These are phyloP conservation scores for Drosophila tsacasi DNA, from an alignment of 1,140 invertebrate genomes.

Conservation along the genomic window DNA sequence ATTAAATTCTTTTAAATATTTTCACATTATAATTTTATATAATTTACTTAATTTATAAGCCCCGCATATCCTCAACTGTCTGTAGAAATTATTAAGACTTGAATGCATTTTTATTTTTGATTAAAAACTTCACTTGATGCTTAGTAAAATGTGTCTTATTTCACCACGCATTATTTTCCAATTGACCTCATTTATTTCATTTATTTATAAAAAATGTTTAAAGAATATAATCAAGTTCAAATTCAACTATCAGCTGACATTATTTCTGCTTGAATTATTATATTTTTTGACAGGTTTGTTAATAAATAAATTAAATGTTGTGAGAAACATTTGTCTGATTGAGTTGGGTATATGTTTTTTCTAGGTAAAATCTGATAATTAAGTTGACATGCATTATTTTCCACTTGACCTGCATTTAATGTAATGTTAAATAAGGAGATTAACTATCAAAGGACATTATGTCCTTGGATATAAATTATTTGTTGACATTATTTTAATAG, in stretches of 20 bases:
- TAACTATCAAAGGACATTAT: background rate
- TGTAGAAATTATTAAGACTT: background rate
- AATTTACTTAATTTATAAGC: too few species aligned
- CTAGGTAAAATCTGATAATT: background rate
- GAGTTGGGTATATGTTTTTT: background rate
- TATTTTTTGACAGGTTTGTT: background rate
- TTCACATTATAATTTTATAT: too few species aligned
- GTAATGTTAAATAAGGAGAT: background rate
- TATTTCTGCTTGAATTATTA: constrained; percentile 1
- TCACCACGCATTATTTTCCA: background rate
- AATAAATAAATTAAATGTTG: background rate
- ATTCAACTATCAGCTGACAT: background rate
- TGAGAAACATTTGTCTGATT: background rate
- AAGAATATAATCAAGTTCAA: background rate
- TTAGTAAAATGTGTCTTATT: background rate
- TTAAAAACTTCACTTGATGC: background rate
- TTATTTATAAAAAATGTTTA: background rate
- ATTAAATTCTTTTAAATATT: too few species aligned
- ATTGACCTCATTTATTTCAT: background rate
- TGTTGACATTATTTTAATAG: background rate
- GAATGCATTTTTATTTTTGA: background rate
- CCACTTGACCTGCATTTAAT: constrained; percentile 10
- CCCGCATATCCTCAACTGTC: background rate
- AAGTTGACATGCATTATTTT: constrained; percentile 1
- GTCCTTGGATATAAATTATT: background rate